Base-by-base conservation (phyloP, 2,888 invertebrate genomes). In the Rhopalosiphum nymphaeae region DNA sequence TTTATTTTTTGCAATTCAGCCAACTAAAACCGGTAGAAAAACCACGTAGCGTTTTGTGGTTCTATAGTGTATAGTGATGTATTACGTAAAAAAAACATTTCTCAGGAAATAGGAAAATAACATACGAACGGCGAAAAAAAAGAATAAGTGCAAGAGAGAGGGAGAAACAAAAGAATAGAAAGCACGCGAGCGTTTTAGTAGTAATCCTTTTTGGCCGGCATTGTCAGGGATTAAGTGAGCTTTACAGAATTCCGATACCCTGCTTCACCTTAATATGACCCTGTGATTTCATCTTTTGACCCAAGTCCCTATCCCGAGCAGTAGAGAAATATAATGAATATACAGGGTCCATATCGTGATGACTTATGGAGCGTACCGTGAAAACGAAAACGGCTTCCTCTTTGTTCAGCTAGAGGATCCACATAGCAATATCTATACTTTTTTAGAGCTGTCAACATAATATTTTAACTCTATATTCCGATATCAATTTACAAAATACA, bases 241-340 rank as follows among this genome's bases (percentile, higher is more conserved):
- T 91, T 91, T 91, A 91, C 86, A 61, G 46, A 91, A 91, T 91
- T 86, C 86, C 86, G 57, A 91, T 91, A 86, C 85, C 86, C 86
- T 78, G 78, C 36, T 56, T 25, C 91, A 91, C 91, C 86, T 91
- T 91, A 86, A 91, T 86, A 91, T 57, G 86, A 91, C 91, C 86
- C 91, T 91, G 46, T 91, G 91, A 91, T 91, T 91, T 91, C 57
- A 86, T 91, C 91, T 91, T 86, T 86, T 46, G 91, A 91, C 91
- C 91, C 57, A 26, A 86, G 91, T 91, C 86, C 44, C 57, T 57
- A 57, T 42, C 11, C 91, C 85, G 57, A 57, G 29, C 53, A 56
- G 29, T n/a, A 56, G n/a, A 91, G 91, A 91, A 91, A 46, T 91
- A 91, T 91, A 91, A 91, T 91, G 91, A 91, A 91, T 86, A 86